Percentiles rank a stretch among this genome's conserved stretches.
Evolutionary conservation across 2,113 vertebrate species (phyloP).

Genomic region (Otis tarda): DNA sequence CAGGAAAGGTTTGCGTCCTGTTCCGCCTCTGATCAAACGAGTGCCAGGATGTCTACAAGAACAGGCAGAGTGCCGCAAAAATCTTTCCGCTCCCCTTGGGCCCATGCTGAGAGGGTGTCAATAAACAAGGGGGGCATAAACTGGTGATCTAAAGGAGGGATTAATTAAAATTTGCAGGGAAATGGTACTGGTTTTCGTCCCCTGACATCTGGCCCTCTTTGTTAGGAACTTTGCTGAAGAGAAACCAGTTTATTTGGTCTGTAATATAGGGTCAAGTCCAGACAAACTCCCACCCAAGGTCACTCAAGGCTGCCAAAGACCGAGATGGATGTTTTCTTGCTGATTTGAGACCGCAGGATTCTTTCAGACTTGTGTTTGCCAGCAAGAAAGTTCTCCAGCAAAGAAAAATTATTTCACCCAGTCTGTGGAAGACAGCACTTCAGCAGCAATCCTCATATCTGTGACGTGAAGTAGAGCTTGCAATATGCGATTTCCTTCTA

Average conservation of each 20-base stretch:
- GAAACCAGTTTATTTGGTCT: background rate
- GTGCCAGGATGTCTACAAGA: conserved; percentile 16
- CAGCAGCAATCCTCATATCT: background rate
- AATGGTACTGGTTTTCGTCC: background rate
- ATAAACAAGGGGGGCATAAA: background rate
- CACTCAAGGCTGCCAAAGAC: background rate
- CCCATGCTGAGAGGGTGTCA: background rate
- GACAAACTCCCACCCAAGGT: background rate
- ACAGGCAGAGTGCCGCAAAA: background rate
- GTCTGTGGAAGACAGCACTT: background rate
- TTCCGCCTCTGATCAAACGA: background rate
- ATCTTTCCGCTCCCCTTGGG: background rate
- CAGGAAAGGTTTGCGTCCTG: conserved; percentile 14
- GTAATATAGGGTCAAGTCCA: background rate
- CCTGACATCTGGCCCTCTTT: background rate
- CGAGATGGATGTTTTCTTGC: background rate
- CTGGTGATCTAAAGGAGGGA: background rate
- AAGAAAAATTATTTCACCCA: background rate
- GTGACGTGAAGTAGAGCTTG: background rate
- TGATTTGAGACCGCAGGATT: background rate
- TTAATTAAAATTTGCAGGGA: background rate
- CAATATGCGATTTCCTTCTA: background rate
- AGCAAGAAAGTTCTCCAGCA: background rate
- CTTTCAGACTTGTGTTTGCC: background rate
- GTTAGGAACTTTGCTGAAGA: background rate